Percentiles rank a stretch among this genome's conserved stretches.
phyloP scores from a whole-genome alignment of 2,888 invertebrate genomes.

The Esperia sulphurella region DNA sequence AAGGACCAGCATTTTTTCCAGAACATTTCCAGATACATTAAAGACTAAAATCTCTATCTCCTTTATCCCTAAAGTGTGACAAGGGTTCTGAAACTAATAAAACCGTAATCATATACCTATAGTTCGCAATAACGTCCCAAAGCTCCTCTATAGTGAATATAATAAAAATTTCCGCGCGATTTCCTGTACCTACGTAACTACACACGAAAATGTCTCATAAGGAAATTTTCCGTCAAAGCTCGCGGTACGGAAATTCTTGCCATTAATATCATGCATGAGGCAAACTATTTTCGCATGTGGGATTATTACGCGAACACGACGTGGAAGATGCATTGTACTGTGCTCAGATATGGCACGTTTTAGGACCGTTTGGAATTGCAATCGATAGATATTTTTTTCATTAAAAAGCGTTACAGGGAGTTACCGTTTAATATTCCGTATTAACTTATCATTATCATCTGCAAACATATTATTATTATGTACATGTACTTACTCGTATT shows the following conservation, averaged over 20 bases:
- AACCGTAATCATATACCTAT: neutral
- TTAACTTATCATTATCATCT: too few species aligned
- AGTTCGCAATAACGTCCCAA: neutral
- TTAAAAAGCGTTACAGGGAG: too few species aligned
- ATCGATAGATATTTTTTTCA: neutral
- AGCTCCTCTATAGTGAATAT: neutral
- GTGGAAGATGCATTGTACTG: neutral
- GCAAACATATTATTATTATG: too few species aligned
- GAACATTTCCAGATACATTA: too few species aligned
- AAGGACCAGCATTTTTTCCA: too few species aligned
- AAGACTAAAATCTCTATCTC: neutral
- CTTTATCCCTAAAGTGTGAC: neutral
- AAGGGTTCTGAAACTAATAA: neutral
- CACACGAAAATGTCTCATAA: conserved; percentile 16
- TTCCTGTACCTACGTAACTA: neutral
- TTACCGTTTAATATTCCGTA: too few species aligned
- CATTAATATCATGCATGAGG: neutral
- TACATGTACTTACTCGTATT: too few species aligned
- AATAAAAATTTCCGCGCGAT: neutral
- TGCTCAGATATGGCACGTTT: conserved; percentile 1
- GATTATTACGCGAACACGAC: neutral
- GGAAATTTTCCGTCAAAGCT: conserved; percentile 19
- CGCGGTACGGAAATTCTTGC: conserved; percentile 21
- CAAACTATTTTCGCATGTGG: neutral
- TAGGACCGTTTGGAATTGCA: conserved; percentile 15